Evolutionary conservation across 2,797 vertebrate genomes (phyloP), one percentile per base, ranked within the genome.

Genomic region (Labroides dimidiatus): DNA sequence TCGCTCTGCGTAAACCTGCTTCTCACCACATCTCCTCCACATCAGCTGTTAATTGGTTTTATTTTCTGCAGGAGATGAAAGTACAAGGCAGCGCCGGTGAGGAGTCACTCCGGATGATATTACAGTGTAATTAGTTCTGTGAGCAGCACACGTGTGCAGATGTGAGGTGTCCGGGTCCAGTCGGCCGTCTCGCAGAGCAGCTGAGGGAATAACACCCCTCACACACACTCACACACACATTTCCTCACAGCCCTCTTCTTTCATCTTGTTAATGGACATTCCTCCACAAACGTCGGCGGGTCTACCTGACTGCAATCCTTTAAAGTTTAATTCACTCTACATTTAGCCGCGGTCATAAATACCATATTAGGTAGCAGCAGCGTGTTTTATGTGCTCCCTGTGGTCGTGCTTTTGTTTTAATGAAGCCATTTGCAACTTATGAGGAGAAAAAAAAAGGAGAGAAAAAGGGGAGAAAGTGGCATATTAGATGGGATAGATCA

Each of bases 281-380:
- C 93, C 93, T 94, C 92, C 90, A 91, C 91, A 89, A 94, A 96
- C 87, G 95, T 93, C 94, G 93, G 92, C 88, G 19, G 92, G 94
- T 95, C 95, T 98, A 99, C 97, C 98, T 99, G 98, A 95, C 94
- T 96, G 90, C 86, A 95, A 95, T 95, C 92, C 95, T 96, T 99
- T 98, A 98, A 98, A 97, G 94, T 98, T 98, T 97, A 97, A 98
- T 98, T 97, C 95, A 96, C 94, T 96, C 95, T 97, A 96, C 96
- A 98, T 99, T 99, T 98, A 96, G 96, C 89, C 89, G 78, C 33
- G 94, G 94, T 96, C 96, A 97, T 97, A 98, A 99, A 98, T 97
- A 98, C 94, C 95, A 95, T 96, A 95, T 97, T 97, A 97, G 96
- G 95, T 96, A 95, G 94, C 94, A 91, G 94, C 94, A 91, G 93